Evolutionary conservation across 2,113 vertebrate species (phyloP).

Genomic region (Tupaia chinensis): DNA sequence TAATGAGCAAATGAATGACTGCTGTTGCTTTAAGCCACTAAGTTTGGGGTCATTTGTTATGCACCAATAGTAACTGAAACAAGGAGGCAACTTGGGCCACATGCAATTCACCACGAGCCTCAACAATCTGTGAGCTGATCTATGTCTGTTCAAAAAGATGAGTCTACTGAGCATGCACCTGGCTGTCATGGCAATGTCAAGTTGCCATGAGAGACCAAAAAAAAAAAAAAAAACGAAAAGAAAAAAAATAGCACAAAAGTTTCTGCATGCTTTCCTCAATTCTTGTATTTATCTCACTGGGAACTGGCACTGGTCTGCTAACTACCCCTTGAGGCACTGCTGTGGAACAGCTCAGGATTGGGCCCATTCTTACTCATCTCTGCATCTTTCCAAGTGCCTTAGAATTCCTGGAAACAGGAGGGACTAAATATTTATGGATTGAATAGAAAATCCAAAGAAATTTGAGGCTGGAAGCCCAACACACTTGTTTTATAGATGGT

Average conservation of each 20-base stretch:
- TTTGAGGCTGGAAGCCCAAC: background rate
- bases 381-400: background rate
- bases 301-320: background rate
- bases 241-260: background rate
- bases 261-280: background rate
- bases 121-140: background rate
- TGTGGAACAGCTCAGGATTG: background rate
- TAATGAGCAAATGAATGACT: background rate
- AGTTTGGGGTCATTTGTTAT: background rate
- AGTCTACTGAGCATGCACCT: background rate
- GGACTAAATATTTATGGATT: background rate
- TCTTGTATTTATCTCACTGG: background rate
- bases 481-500: background rate
- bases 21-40: background rate
- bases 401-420: constrained; percentile 26
- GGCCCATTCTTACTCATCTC: background rate
- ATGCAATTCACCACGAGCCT: background rate
- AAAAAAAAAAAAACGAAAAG: no score
- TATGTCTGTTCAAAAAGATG: background rate
- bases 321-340: background rate
- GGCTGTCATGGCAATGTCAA: background rate
- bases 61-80: background rate
- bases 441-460: background rate
- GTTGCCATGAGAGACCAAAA: background rate
- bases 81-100: background rate